phyloP scores from a whole-genome alignment of 1,140 invertebrate species.

The Aphelinus atriplicis region DNA sequence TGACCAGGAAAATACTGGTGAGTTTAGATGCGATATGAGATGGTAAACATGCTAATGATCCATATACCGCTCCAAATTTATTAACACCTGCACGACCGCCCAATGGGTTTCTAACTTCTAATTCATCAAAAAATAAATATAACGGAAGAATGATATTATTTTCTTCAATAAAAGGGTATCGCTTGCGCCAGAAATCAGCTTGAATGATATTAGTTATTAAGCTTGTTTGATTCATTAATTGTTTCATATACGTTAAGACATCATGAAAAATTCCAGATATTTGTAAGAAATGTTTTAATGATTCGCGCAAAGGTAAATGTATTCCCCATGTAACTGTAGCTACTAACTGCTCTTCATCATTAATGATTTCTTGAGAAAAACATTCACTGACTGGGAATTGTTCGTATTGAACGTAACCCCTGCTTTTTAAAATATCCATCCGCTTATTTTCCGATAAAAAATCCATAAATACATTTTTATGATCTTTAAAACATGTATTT shows the following conservation, averaged over 20 bases:
- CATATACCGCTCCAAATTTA: constrained; percentile 23
- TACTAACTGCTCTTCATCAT: too few species aligned
- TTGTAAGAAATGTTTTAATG: not conserved
- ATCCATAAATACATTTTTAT: too few species aligned
- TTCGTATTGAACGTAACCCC: too few species aligned
- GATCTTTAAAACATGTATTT: too few species aligned
- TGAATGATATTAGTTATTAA: not conserved
- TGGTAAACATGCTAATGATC: constrained; percentile 8
- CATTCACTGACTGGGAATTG: too few species aligned
- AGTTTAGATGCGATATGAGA: not conserved
- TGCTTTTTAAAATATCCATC: too few species aligned
- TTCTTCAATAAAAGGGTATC: too few species aligned
- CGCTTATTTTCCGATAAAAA: too few species aligned
- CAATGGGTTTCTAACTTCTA: constrained; percentile 21
- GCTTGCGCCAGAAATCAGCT: not conserved
- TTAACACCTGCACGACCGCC: constrained; percentile 33
- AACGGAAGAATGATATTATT: not conserved
- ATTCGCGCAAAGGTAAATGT: too few species aligned
- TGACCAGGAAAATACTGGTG: not conserved
- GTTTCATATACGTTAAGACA: not conserved
- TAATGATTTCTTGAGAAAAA: too few species aligned
- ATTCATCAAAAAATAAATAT: not conserved
- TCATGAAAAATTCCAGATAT: not conserved
- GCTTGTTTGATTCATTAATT: not conserved
- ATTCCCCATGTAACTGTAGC: too few species aligned